Evolutionary conservation across 2,888 invertebrate species (phyloP), one percentile per base, ranked within the genome.

Genomic region (Tiliacea aurago): DNA sequence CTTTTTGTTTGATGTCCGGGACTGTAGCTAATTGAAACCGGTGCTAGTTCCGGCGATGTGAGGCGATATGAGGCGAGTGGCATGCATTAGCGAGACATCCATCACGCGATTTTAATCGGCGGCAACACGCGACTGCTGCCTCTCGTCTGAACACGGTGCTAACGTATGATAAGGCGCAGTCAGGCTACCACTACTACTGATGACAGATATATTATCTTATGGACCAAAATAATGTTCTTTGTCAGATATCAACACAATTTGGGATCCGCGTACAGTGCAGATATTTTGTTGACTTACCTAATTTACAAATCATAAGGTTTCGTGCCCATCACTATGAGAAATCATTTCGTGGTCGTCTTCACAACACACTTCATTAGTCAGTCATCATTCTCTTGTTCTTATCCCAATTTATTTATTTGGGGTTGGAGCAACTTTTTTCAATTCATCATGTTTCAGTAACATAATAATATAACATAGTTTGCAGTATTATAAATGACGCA

Each of bases 81-180:
- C 33, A 41, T 43, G 56, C 62, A 69, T 81, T 76, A 84, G 70
- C 70, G 58, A 37, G 41, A 59, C 51, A 70, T 84, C 84, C 49
- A 74, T 83, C 66, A 83, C 51, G 55, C 43, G 80, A 80, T 63
- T 28, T 63, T 28, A 18, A 80, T 80, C 84, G 53, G 58, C 11
- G 62, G 20, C 64, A 51, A 61, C 79, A 53, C 55, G 43, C 45
- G 45, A 23, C 47, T 13, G 51, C 43, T 45, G 15, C n/a, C 23
- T n/a, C 33, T 15, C 41, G 68, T 6, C 18, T n/a, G 47, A 49
- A n/a, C 81, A 75, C 18, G 37, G 9, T 3, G 11, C 23, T 28
- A 23, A 41, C 51, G 28, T 53, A 33, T 53, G 41, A 28, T 63
- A n/a, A 20, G 2, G 28, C 6, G 6, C 28, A 37, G 18, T 10